Evolutionary conservation across 2,888 invertebrate genomes (phyloP), one percentile per base, ranked within the genome.

Genomic region (Ganaspis brasiliensis): DNA sequence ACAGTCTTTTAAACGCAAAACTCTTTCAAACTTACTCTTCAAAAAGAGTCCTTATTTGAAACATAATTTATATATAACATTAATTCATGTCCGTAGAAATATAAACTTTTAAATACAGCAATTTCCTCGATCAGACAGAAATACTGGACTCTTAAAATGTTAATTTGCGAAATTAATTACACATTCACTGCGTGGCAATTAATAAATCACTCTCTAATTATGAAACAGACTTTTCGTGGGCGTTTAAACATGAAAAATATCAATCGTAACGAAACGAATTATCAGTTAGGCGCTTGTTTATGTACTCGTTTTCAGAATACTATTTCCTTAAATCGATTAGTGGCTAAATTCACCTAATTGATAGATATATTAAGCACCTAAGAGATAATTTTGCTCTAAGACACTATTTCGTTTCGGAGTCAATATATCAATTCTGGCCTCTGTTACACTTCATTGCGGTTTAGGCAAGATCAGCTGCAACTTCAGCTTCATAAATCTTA

Each of bases 181-280:
- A 45, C 8, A 9, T 59, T 14, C 9, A 45, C 24, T 67, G 40
- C 21, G 6, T 24, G 21, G 67, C 45, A 67, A 67, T 67, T 67
- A 67, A 67, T 67, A 67, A 67, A 67, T 67, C 67, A 45, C 40
- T 67, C 40, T 45, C 21, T 67, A 67, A 45, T 67, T 67, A 67
- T 40, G 67, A 67, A 67, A 45, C 40, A 67, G 16, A 21, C 40
- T 61, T 67, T 14, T n/a, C 21, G 10, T 24, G 9, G 24, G 24
- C 24, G 24, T 24, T 19, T 52, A n/a, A 19, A 52, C 52, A 52
- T 52, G 52, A 67, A 45, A 45, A 63, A 45, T 6, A 21, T 45
- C 24, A 45, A 52, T 52, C 52, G 52, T 52, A 19, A 52, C 16
- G 19, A 52, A 52, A 52, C 16, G 19, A 52, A 52, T 52, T 52